Evolutionary conservation across 2,888 invertebrate species (phyloP).

Genomic region (Napeogenes sylphis): DNA sequence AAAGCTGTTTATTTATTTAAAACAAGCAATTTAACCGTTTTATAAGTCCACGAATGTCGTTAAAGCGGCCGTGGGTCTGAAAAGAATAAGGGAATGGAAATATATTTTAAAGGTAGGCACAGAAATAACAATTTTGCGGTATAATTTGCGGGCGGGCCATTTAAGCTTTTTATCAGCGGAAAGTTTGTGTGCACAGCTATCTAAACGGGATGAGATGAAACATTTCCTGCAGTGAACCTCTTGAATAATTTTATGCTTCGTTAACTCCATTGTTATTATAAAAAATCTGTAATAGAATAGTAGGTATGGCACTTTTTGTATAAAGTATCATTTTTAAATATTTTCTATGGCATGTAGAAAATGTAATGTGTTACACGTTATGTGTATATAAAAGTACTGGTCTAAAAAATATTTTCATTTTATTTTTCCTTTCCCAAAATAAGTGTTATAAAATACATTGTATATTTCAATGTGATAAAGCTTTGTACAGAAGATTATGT

Average conservation of each 20-base stretch:
- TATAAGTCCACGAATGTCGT: slow-evolving; percentile 57
- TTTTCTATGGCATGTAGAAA: too few relatives aligned
- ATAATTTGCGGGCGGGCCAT: slow-evolving; percentile 69
- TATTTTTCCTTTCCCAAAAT: too few relatives aligned
- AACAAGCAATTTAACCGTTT: slow-evolving; percentile 59
- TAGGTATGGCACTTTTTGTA: slow-evolving; percentile 22
- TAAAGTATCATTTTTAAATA: background rate
- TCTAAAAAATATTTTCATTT: too few relatives aligned
- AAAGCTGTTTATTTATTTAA: slow-evolving; percentile 59
- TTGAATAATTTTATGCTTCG: slow-evolving; percentile 71
- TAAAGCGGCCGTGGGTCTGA: slow-evolving; percentile 42
- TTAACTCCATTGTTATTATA: slow-evolving; percentile 61
- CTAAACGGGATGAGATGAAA: slow-evolving; percentile 58
- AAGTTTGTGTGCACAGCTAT: slow-evolving; percentile 71
- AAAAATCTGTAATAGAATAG: slow-evolving; percentile 55
- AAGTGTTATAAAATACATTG: too few relatives aligned
- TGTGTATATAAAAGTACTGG: too few relatives aligned
- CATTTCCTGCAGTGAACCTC: slow-evolving; percentile 60
- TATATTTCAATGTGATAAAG: too few relatives aligned
- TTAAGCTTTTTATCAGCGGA: slow-evolving; percentile 71
- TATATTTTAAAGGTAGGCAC: slow-evolving; percentile 40
- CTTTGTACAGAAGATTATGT: too few relatives aligned
- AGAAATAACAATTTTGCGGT: slow-evolving; percentile 63
- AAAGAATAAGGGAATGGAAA: slow-evolving; percentile 54
- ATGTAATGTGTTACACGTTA: too few relatives aligned